A percentile compares a stretch with the other conserved stretches of the same genome.
These are phyloP conservation scores for Uria aalge DNA, from an alignment of 2,113 vertebrate species.

Conservation along the genomic window DNA sequence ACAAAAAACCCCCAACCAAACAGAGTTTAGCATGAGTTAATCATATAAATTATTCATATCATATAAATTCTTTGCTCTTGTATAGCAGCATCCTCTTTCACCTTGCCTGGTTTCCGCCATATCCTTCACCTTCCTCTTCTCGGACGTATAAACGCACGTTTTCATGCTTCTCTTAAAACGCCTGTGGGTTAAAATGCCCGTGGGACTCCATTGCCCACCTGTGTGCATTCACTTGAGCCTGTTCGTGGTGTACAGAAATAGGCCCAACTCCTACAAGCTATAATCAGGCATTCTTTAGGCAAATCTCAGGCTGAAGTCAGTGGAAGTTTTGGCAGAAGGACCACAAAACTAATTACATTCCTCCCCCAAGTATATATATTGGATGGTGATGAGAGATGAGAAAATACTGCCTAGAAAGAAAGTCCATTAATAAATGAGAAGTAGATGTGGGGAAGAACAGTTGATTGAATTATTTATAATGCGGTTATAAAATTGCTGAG, in stretches of 20 bases:
- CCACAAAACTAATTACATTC: background rate
- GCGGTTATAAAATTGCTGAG: slow-evolving; percentile 31
- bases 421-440: slow-evolving; percentile 43
- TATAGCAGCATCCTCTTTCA: background rate
- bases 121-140: background rate
- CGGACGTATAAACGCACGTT: background rate
- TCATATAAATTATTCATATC: background rate
- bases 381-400: slow-evolving; percentile 4
- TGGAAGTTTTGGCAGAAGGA: slow-evolving; percentile 37
- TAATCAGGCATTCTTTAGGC: background rate
- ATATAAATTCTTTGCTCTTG: background rate
- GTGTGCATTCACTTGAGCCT: background rate
- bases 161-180: background rate
- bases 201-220: background rate
- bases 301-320: background rate
- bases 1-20: background rate
- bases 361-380: slow-evolving; percentile 6
- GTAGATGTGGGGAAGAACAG: background rate
- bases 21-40: background rate
- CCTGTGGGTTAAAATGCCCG: rapidly evolving
- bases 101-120: background rate
- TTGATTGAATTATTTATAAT: slow-evolving; percentile 47
- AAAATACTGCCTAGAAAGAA: slow-evolving; percentile 22
- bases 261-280: background rate
- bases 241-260: background rate